These are phyloP conservation scores for Dexiosoma caninum DNA, from an alignment of 2,888 invertebrate genomes.

Conservation along the genomic window DNA sequence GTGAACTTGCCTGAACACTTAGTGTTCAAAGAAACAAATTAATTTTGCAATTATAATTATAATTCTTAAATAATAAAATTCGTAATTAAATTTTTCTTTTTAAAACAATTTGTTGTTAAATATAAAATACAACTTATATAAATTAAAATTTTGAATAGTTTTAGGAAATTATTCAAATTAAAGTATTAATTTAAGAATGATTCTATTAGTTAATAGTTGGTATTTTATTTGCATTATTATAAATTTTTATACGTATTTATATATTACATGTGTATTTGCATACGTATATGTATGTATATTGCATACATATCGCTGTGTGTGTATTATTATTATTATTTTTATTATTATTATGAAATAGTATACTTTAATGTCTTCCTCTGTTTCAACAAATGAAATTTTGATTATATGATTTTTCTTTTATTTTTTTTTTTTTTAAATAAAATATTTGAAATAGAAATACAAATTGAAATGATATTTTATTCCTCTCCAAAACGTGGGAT, in stretches of 20 bases:
- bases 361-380: slow-evolving; percentile 59
- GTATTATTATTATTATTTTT: not conserved
- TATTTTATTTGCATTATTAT: slow-evolving; percentile 22
- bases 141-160: not conserved
- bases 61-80: slow-evolving; percentile 5
- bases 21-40: slow-evolving; percentile 44
- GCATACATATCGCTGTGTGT: no score
- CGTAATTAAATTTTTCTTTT: not conserved
- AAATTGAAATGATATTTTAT: not conserved
- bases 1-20: slow-evolving; percentile 58
- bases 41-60: slow-evolving; percentile 40
- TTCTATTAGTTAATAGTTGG: slow-evolving; percentile 32
- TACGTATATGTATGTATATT: not conserved
- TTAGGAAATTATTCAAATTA: slow-evolving; percentile 39
- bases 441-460: slow-evolving; percentile 42
- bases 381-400: slow-evolving; percentile 46
- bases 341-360: not conserved
- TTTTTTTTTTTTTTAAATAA: slow-evolving; percentile 44
- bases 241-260: not conserved
- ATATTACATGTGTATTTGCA: no score
- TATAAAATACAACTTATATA: not conserved
- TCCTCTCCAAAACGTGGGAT: not conserved
- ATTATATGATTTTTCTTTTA: slow-evolving; percentile 21
- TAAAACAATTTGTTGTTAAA: slow-evolving; percentile 24
- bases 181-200: slow-evolving; percentile 49